Base-by-base conservation (phyloP, 2,888 invertebrate species). In the Hirtodrosophila cameraria region DNA sequence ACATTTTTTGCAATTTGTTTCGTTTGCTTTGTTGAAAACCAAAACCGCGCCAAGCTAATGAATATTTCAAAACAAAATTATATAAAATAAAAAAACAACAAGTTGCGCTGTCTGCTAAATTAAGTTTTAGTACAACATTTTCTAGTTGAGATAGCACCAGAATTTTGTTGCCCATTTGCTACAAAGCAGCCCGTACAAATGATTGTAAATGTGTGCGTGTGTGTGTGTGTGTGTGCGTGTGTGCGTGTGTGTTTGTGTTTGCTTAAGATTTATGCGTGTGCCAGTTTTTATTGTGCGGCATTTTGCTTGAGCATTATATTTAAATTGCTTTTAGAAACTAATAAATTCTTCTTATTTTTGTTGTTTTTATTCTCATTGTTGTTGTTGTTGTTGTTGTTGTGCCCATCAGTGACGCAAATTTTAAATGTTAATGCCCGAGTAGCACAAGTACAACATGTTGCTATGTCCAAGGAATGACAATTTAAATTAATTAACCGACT, bases 241-340 rank as follows among this genome's bases (percentile, higher is more conserved):
- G 39, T 39, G 39, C 57, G 42, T 46, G 23, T 20, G 13, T 16
- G 16, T 23, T 4, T 28, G 38, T 66, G 73, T 60, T 46, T 63
- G 43, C 30, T 33, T 53, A 65, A 86, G 86, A 80, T 80, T 80
- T 86, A 80, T 86, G 86, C 84, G 84, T 80, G 80, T 86, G 80
- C 80, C 84, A 79, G 58, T 77, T 84, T n/a, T 81, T 70, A 70
- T 80, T 50, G 72, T 69, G 63, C 54, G 69, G 69, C 75, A 48
- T 62, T 54, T 54, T 69, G 63, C 49, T 54, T 41, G 28, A 43
- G 48, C 45, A 35, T 61, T 64, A 67, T 75, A 64, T 55, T 75
- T 55, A 64, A 80, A 60, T 68, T 46, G 75, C 57, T 74, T 62
- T 59, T 48, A 63, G 60, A 77, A 63, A 73, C 69, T 86, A 84